These are phyloP conservation scores for Amphiprion clarkii DNA, from an alignment of 2,797 vertebrate species.

Conservation along the genomic window DNA sequence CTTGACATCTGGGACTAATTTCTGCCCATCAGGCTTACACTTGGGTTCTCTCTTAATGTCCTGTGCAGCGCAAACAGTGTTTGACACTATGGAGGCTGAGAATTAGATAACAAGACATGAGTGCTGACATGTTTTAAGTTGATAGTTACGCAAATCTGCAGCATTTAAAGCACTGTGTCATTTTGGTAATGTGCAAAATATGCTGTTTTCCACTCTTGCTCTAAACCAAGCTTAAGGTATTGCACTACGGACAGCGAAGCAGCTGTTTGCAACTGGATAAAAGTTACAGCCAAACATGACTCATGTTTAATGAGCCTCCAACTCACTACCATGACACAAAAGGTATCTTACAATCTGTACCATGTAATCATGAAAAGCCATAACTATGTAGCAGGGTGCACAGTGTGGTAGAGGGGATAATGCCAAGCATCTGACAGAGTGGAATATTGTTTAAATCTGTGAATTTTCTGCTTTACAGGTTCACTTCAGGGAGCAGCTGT, in stretches of 20 bases:
- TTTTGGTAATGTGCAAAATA: constrained; percentile 1
- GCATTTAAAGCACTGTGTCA: not conserved
- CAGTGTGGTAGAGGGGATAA: constrained; percentile 4
- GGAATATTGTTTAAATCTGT: constrained; percentile 42
- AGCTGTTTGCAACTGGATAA: constrained; percentile 31
- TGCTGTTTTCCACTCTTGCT: constrained; percentile 16
- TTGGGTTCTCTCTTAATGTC: constrained; percentile 42
- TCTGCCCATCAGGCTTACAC: constrained; percentile 43
- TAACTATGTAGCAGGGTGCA: constrained; percentile 9
- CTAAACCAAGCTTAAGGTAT: constrained; percentile 17
- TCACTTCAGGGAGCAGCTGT: constrained; percentile 34
- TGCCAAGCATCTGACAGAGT: constrained; percentile 35
- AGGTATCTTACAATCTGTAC: constrained; percentile 20
- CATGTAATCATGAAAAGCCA: constrained; percentile 42
- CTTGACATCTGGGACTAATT: constrained; percentile 74
- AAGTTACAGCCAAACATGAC: constrained; percentile 28
- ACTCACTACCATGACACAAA: constrained; percentile 26
- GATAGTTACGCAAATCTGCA: constrained; percentile 9
- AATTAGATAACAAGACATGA: constrained; percentile 8
- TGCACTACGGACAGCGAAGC: not conserved
- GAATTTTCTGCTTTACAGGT: constrained; percentile 40
- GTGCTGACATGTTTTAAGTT: constrained; percentile 5
- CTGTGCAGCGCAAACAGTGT: constrained; percentile 20
- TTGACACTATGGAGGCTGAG: not conserved
- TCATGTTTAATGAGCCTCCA: constrained; percentile 28